Evolutionary conservation across 2,113 vertebrate species (phyloP).

Genomic region (Microtus pennsylvanicus): DNA sequence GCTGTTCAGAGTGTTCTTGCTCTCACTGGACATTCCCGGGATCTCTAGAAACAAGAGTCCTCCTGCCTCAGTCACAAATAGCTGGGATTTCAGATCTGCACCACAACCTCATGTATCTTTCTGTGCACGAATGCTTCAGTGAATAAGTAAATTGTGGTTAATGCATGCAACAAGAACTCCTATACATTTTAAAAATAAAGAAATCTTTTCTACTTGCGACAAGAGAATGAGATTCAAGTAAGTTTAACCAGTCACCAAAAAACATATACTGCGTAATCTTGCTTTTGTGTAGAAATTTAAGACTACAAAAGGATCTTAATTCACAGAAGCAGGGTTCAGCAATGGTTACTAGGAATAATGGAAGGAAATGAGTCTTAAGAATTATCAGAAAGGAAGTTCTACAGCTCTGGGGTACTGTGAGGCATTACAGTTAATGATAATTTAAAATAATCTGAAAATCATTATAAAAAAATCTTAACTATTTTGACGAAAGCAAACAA

Average conservation of each 20-base stretch:
- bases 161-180: background rate
- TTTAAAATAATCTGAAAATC: background rate
- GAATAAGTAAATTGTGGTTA: background rate
- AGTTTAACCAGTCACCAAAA: background rate
- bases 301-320: background rate
- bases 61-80: background rate
- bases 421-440: background rate
- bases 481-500: background rate
- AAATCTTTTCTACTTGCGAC: background rate
- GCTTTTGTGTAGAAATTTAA: background rate
- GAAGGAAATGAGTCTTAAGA: background rate
- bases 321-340: background rate
- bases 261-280: background rate
- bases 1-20: background rate
- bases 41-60: too few relatives aligned
- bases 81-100: background rate
- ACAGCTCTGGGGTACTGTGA: background rate
- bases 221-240: background rate
- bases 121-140: background rate
- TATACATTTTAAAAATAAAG: background rate
- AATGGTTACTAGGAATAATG: background rate
- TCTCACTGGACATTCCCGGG: background rate
- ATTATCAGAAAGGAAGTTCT: background rate
- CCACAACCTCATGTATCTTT: background rate
- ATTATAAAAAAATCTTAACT: background rate